Percentiles rank a stretch among this genome's conserved stretches.
Evolutionary conservation across 2,888 invertebrate species (phyloP).

Genomic region (Drosophila austrosaltans): DNA sequence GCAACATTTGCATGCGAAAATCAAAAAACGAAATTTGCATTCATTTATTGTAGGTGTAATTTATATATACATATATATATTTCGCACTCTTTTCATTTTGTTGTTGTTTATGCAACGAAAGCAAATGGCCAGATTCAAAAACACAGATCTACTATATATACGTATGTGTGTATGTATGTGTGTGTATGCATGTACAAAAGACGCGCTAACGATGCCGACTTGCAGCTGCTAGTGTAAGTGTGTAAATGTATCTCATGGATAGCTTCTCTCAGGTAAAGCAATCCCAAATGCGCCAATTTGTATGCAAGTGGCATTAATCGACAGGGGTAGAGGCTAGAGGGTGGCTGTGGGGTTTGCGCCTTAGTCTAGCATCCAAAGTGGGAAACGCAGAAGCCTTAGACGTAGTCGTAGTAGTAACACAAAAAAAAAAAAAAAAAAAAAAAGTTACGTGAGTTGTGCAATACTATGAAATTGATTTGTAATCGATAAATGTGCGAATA

Average conservation of each 20-base stretch:
- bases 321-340: constrained; percentile 40
- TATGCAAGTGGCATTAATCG: constrained; percentile 77
- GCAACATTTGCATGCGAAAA: constrained; percentile 39
- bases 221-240: constrained; percentile 68
- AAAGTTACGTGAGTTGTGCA: constrained; percentile 71
- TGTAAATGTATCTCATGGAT: constrained; percentile 67
- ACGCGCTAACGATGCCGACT: constrained; percentile 34
- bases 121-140: constrained; percentile 55
- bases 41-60: constrained; percentile 64
- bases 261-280: constrained; percentile 47
- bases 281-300: constrained; percentile 75
- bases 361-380: constrained; percentile 2
- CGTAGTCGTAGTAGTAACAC: constrained; percentile 17
- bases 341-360: neutral
- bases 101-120: constrained; percentile 70
- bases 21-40: constrained; percentile 63
- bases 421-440: neutral
- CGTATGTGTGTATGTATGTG: too few relatives aligned
- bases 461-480: constrained; percentile 74
- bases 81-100: constrained; percentile 57
- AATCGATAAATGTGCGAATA: constrained; percentile 77
- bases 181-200: neutral
- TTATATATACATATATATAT: constrained; percentile 48
- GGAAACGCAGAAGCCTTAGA: constrained; percentile 12
- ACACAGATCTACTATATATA: neutral